These are phyloP conservation scores for Strongylocentrotus purpuratus DNA, from an alignment of 35 echinoderm and acorn worm species.

Conservation along the genomic window DNA sequence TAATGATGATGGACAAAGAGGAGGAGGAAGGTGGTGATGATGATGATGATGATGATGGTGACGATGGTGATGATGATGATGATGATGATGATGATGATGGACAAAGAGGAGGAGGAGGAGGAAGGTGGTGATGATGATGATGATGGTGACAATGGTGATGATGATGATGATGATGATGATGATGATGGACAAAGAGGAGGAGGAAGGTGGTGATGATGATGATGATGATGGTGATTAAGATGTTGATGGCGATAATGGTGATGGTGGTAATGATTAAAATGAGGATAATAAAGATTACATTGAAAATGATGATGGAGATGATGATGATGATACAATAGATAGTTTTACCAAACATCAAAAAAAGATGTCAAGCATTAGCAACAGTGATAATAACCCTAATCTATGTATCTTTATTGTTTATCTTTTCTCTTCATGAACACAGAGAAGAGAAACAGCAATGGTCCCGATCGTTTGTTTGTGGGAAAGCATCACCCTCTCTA, in stretches of 20 bases:
- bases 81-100: conserved; percentile 16
- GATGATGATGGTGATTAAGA: background rate
- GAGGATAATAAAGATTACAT: too few relatives aligned
- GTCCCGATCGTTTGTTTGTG: conserved; percentile 86
- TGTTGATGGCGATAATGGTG: background rate
- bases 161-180: conserved; percentile 20
- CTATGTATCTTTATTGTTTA: too few relatives aligned
- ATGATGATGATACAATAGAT: background rate
- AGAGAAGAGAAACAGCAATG: conserved; percentile 88
- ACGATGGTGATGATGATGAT: conserved; percentile 14
- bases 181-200: background rate
- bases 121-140: background rate
- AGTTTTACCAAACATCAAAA: too few relatives aligned
- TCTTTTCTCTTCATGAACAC: background rate
- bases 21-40: conserved; percentile 2
- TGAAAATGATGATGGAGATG: background rate
- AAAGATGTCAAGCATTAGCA: too few relatives aligned
- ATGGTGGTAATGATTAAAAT: too few relatives aligned
- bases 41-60: conserved; percentile 15
- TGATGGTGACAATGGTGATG: background rate
- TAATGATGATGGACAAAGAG: conserved; percentile 35
- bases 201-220: background rate
- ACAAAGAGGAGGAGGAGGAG: background rate
- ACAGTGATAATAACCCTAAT: too few relatives aligned
- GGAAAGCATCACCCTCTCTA: conserved; percentile 74